Percentiles rank a stretch among this genome's conserved stretches.
These are phyloP conservation scores for Aleiodes leptofemur DNA, from an alignment of 2,888 invertebrate species.

Conservation along the genomic window DNA sequence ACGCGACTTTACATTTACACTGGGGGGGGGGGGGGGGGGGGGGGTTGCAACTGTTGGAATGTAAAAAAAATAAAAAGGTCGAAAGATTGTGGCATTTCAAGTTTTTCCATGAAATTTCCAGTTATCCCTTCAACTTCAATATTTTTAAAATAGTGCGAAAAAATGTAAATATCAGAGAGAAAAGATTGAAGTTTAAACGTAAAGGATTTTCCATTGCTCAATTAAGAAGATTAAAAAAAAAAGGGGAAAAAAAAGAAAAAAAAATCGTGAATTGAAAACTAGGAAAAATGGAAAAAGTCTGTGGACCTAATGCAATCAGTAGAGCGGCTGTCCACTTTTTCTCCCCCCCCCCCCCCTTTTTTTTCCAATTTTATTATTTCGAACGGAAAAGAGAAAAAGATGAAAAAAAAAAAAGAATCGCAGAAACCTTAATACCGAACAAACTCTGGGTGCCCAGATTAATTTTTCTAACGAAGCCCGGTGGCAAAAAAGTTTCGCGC, in stretches of 20 bases:
- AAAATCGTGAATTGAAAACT: constrained; percentile 19
- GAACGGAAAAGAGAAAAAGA: constrained; percentile 11
- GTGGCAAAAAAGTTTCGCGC: constrained; percentile 46
- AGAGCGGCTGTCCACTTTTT: constrained; percentile 26
- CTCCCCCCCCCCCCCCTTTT: not conserved
- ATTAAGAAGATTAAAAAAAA: not conserved
- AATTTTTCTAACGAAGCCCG: constrained; percentile 55
- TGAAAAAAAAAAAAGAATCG: constrained; percentile 46
- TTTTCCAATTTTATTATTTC: constrained; percentile 25
- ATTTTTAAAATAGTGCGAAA: not conserved
- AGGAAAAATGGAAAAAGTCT: not conserved
- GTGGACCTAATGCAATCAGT: constrained; percentile 26
- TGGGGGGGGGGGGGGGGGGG: constrained; percentile 17
- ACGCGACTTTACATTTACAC: not conserved
- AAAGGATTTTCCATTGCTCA: too few species aligned
- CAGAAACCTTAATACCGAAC: constrained; percentile 52
- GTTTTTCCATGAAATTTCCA: too few species aligned
- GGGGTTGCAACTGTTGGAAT: constrained; percentile 38
- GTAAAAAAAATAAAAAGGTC: constrained; percentile 20
- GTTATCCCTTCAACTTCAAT: not conserved
- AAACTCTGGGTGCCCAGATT: constrained; percentile 49
- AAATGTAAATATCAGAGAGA: too few species aligned
- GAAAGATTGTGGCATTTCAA: constrained; percentile 34
- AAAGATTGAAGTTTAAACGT: too few species aligned
- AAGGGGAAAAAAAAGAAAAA: not conserved